Conservation (phyloP, 2,888 invertebrate genomes). For the Caenorhabditis becei region DNA sequence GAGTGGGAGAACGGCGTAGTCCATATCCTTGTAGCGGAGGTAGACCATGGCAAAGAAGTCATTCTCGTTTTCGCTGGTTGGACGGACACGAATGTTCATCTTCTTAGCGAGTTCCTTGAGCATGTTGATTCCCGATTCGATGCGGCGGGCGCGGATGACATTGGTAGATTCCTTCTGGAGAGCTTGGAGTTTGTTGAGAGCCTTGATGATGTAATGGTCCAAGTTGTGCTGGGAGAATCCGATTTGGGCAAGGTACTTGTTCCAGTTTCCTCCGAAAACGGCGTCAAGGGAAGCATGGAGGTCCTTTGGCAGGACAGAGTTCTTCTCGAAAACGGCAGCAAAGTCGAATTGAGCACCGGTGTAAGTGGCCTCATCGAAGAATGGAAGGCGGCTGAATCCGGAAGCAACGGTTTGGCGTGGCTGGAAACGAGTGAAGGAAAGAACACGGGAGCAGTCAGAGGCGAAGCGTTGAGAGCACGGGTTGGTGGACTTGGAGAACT, state of each 20-base stretch:
- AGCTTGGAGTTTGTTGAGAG: constrained; percentile 52
- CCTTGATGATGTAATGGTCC: constrained; percentile 62
- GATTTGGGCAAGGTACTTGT: constrained; percentile 66
- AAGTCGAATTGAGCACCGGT: constrained; percentile 70
- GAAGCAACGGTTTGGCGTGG: constrained; percentile 57
- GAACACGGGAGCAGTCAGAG: constrained; percentile 52
- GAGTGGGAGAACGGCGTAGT: constrained; percentile 76
- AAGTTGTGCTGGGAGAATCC: constrained; percentile 74
- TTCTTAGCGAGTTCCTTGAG: constrained; percentile 69
- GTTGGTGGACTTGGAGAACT: constrained; percentile 69
- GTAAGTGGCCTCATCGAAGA: constrained; percentile 66
- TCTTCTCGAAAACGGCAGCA: constrained; percentile 71
- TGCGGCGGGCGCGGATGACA: constrained; percentile 63
- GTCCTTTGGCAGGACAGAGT: constrained; percentile 71
- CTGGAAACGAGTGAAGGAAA: constrained; percentile 64
- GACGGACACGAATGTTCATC: constrained; percentile 69
- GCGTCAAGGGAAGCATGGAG: constrained; percentile 71
- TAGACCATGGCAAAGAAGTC: constrained; percentile 65
- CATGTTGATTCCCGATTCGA: constrained; percentile 54
- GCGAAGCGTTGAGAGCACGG: constrained; percentile 71
- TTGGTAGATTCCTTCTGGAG: constrained; percentile 61
- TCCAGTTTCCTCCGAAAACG: constrained; percentile 74
- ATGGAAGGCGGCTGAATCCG: constrained; percentile 64
- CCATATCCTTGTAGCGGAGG: constrained; percentile 74
- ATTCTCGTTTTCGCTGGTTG: constrained; percentile 44